phyloP scores from a whole-genome alignment of 2,113 vertebrate species.

The Seriola quinqueradiata region DNA sequence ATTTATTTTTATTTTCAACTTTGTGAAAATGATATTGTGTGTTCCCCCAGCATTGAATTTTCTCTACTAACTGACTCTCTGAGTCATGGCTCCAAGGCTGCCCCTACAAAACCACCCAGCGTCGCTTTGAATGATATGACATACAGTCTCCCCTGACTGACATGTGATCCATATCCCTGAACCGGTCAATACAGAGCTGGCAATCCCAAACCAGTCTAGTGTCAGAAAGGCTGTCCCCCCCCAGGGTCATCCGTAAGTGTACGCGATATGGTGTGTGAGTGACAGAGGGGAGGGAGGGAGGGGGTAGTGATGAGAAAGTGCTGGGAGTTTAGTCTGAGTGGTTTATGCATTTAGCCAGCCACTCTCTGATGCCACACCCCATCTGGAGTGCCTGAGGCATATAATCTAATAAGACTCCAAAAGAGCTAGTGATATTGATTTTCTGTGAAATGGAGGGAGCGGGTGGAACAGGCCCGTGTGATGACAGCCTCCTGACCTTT shows the following conservation, averaged over 20 bases:
- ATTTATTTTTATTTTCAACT: constrained; percentile 26
- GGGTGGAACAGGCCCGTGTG: constrained; percentile 43
- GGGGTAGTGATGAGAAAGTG: constrained; percentile 43
- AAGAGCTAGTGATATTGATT: constrained; percentile 80
- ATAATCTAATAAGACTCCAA: constrained; percentile 79
- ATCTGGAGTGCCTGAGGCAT: constrained; percentile 70
- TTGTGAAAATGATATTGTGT: neutral
- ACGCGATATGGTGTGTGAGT: constrained; percentile 8
- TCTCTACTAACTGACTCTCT: constrained; percentile 1
- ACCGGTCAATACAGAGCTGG: constrained; percentile 57
- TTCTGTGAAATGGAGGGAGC: constrained; percentile 71
- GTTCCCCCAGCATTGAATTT: constrained; percentile 22
- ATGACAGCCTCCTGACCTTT: constrained; percentile 70
- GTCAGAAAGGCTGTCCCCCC: constrained; percentile 30
- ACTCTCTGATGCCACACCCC: constrained; percentile 76
- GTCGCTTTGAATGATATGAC: constrained; percentile 35
- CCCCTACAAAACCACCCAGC: neutral
- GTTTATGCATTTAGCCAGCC: constrained; percentile 69
- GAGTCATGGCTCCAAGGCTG: constrained; percentile 4
- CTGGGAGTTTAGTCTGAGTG: constrained; percentile 61
- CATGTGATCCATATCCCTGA: constrained; percentile 68
- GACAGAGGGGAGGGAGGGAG: neutral
- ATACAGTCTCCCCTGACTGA: constrained; percentile 42
- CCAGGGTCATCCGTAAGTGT: constrained; percentile 20
- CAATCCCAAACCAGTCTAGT: constrained; percentile 31